These are phyloP conservation scores for Babylonia areolata DNA, from an alignment of 1,140 invertebrate species.

Conservation along the genomic window DNA sequence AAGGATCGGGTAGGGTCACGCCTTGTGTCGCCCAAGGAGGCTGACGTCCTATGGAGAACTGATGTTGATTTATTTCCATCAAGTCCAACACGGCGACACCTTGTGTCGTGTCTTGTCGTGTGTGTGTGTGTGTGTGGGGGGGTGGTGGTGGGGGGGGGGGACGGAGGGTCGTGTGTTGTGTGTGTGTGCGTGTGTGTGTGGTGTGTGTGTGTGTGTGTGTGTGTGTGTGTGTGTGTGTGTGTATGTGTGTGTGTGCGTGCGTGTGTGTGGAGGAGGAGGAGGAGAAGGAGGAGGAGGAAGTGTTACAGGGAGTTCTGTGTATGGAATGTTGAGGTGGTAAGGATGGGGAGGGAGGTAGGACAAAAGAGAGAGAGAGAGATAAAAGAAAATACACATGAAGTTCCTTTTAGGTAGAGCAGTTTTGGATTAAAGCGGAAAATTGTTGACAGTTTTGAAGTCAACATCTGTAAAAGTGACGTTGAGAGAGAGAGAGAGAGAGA, in stretches of 20 bases:
- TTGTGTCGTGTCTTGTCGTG: neutral
- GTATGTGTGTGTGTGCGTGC: no score
- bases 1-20: no score
- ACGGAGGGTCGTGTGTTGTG: no score
- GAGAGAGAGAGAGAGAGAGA: neutral
- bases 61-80: neutral
- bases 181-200: no score
- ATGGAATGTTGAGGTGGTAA: neutral
- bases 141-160: no score
- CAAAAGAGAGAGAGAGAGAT: neutral
- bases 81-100: slow-evolving; percentile 1
- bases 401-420: no score
- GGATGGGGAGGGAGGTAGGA: neutral
- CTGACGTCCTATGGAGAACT: neutral
- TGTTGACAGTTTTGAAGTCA: no score
- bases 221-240: no score
- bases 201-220: no score
- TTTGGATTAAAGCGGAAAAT: no score
- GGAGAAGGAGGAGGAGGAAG: neutral
- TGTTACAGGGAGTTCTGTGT: neutral
- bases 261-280: neutral
- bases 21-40: no score
- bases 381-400: neutral
- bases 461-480: no score
- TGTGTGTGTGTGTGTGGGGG: neutral